Evolutionary conservation across 2,888 invertebrate genomes (phyloP).

Genomic region (Lasioglossum leucozonium): DNA sequence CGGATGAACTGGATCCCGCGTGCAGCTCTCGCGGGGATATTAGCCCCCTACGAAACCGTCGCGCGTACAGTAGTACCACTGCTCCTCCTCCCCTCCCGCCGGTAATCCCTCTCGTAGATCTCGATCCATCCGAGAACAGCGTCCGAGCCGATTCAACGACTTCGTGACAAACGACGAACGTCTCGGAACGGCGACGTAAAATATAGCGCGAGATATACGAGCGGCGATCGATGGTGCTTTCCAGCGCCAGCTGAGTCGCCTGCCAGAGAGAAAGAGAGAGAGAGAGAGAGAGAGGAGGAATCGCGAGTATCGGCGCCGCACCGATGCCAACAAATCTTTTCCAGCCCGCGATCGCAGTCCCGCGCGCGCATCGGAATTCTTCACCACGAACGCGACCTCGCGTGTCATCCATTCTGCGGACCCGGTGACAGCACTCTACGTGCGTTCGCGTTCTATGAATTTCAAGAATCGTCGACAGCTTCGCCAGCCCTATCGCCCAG

Average conservation of each 20-base stretch:
- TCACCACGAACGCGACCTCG: neutral
- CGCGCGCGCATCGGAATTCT: constrained; percentile 3
- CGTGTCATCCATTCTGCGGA: neutral
- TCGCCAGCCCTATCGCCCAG: neutral
- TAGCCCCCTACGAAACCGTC: constrained; percentile 23
- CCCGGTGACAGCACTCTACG: neutral
- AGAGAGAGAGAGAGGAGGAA: neutral
- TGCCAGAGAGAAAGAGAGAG: neutral
- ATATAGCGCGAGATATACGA: constrained; percentile 32
- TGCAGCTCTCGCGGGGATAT: constrained; percentile 44
- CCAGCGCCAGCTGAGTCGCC: neutral
- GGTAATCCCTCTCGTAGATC: constrained; percentile 49
- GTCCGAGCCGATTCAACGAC: constrained; percentile 14
- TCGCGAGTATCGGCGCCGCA: constrained; percentile 24
- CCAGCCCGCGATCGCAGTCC: constrained; percentile 2
- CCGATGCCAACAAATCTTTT: constrained; percentile 24
- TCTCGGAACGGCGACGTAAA: constrained; percentile 25
- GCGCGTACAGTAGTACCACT: neutral
- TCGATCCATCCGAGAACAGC: constrained; percentile 35
- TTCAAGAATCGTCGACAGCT: neutral
- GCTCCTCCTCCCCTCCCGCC: neutral
- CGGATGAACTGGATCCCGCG: constrained; percentile 44
- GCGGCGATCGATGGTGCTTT: constrained; percentile 12
- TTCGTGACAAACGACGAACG: constrained; percentile 44
- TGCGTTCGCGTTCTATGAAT: neutral